Base-by-base conservation (phyloP, 2,797 vertebrate species). In the Spea hammondii region DNA sequence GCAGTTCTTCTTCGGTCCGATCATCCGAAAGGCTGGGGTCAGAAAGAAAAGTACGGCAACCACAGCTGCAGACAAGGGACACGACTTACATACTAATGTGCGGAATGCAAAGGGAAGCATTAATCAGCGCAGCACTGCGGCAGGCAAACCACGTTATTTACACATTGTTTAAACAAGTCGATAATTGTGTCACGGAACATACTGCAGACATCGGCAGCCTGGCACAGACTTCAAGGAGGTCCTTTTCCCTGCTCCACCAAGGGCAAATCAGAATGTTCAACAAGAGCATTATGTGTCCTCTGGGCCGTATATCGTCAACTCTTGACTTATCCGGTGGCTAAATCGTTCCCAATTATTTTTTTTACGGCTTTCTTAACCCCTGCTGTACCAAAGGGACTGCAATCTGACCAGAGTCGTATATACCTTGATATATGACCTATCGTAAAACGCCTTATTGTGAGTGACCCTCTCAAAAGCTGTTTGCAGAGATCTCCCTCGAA, bases 131-230 rank as follows among this genome's bases (percentile, higher is more conserved):
- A 13, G 62, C 70, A 68, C 77, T 79, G 77, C 70, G 65, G 77
- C 70, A 79, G 62, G 62, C 17, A 45, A 59, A 79, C 65, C 49
- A 68, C 45, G 64, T 46, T 68, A 79, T 73, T 79, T 79, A 79
- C 70, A 68, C 54, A 13, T 74, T 73, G 71, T 68, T 73, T 60
- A 54, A 32, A 66, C 50, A 65, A 55, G 17, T 66, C 46, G n/a
- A 72, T 78, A 47, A 70, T 55, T 45, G 46, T 57, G 69, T 78
- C 51, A 46, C 45, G 32, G 76, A 65, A 65, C 9, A 14, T 14
- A 48, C 49, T 78, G 62, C 62, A 65, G 72, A 44, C 7, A 13
- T 8, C 48, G 62, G 76, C 32, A 65, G 47, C 32, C 54, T 32
- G 49, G 54, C 45, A 57, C 7, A 67, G 45, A 70, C 54, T 62